These are phyloP conservation scores for Excalfactoria chinensis DNA, from an alignment of 2,113 vertebrate species.

Conservation along the genomic window DNA sequence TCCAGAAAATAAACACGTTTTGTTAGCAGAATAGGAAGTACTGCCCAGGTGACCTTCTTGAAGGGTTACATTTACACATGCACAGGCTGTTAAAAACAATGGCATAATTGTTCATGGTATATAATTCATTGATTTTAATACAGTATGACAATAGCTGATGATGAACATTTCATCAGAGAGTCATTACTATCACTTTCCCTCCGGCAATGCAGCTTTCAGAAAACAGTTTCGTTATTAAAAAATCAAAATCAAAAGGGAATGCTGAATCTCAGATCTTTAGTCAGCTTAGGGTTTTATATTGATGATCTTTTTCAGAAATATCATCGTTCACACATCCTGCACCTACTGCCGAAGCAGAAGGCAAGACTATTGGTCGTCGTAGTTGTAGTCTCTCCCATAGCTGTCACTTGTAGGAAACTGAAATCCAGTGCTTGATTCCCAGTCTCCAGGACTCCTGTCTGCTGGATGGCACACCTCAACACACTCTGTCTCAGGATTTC, in stretches of 20 bases:
- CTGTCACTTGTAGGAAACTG: neutral
- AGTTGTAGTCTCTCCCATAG: constrained; percentile 9
- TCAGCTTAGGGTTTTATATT: neutral
- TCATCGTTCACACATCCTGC: constrained; percentile 5
- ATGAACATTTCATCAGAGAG: constrained; percentile 15
- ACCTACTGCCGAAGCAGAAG: constrained; percentile 10
- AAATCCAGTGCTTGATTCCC: neutral
- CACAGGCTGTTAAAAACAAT: neutral
- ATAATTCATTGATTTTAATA: constrained; percentile 6
- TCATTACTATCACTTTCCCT: constrained; percentile 31
- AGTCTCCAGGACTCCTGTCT: neutral
- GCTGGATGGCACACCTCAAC: neutral
- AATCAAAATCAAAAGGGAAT: neutral
- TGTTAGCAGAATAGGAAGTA: neutral
- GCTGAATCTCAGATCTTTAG: neutral
- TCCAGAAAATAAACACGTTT: neutral
- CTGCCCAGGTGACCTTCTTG: neutral
- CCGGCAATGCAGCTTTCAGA: constrained; percentile 8
- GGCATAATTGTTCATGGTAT: neutral
- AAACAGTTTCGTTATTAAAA: neutral
- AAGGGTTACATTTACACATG: neutral
- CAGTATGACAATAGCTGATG: constrained; percentile 14
- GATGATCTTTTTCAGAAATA: constrained; percentile 20
- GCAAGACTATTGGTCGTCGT: neutral
- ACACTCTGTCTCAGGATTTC: neutral